Base-by-base conservation (phyloP, 2,888 invertebrate species). In the Crepidodera aurea region DNA sequence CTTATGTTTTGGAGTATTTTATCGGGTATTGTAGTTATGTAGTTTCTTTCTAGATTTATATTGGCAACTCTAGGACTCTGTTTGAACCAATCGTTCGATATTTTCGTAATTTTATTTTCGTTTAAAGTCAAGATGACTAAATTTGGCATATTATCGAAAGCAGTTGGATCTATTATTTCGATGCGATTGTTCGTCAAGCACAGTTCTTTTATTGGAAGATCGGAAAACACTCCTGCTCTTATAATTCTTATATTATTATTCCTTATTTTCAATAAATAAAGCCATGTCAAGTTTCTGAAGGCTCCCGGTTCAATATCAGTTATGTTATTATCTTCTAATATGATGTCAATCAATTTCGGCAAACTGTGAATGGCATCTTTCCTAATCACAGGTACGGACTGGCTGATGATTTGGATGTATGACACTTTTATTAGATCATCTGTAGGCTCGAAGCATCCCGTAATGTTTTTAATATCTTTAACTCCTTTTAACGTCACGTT, bases 381-480 rank as follows among this genome's bases (percentile, higher is more conserved):
- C 60, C 71, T 72, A 16, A 78, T 61, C n/a, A 75, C 66, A 6
- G 76, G 77, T 16, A 78, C 71, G 6, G 69, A 70, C 63, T 77
- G 73, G 51, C 77, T 73, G n/a, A 76, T 69, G 8, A 78, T 73
- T 59, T 78, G 77, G 10, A 78, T 72, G 48, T 72, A 74, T 1
- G 76, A 74, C 4, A 75, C 75, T 65, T 74, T 75, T 44, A 75
- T 69, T 15, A 78, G 55, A 6, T 69, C 64, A 51, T 75, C 63
- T 48, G 57, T 67, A 1, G 76, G 75, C 40, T 73, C 70, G 46
- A 78, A 74, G 66, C 78, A 78, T 18, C 78, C 78, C 27, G 70
- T 73, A 13, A 78, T 72, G 12, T 66, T 69, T 58, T 73, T 73
- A 6, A 74, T 53, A 22, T 75, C 74, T 44, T 74, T 75, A 3